phyloP scores from a whole-genome alignment of 2,113 vertebrate species.

The Redunca redunca region DNA sequence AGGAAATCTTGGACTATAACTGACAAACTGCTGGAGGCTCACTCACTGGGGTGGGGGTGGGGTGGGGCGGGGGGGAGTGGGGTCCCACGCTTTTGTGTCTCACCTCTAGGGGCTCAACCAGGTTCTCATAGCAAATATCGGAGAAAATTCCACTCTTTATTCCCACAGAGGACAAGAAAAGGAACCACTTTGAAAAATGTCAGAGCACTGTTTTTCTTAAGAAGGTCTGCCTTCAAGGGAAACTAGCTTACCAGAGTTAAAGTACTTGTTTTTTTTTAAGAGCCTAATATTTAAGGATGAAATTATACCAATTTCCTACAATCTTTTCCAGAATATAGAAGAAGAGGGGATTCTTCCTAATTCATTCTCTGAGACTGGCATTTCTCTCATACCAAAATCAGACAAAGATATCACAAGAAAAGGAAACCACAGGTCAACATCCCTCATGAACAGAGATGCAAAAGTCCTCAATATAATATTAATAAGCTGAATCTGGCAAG shows the following conservation, averaged over 20 bases:
- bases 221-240: neutral
- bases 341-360: neutral
- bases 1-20: neutral
- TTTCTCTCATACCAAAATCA: neutral
- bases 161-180: neutral
- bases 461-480: neutral
- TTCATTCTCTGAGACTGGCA: neutral
- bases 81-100: neutral
- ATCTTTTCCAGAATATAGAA: neutral
- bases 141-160: neutral
- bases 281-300: neutral
- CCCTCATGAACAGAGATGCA: neutral
- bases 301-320: neutral
- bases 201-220: neutral
- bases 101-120: neutral
- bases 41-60: rapidly evolving
- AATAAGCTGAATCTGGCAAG: neutral
- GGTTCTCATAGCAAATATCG: neutral
- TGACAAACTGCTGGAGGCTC: neutral
- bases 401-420: neutral
- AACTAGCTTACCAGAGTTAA: neutral
- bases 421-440: neutral
- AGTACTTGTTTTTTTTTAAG: neutral
- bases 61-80: rapidly evolving
- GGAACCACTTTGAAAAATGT: neutral